Evolutionary conservation across 2,888 invertebrate genomes (phyloP).

Genomic region (Ochropleura leucogaster): DNA sequence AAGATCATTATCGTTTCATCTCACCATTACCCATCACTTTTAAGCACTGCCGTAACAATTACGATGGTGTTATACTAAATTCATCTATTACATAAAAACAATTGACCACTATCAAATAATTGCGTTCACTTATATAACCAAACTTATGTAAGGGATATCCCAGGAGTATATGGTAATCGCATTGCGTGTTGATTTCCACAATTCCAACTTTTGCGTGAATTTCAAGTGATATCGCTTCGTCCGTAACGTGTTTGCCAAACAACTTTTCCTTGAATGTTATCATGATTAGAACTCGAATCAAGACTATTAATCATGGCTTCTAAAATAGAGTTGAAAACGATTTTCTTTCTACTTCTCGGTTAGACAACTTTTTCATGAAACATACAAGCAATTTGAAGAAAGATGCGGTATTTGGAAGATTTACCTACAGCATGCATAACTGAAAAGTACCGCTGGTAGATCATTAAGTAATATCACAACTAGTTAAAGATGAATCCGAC

Average conservation of each 20-base stretch:
- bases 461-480: neutral
- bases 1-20: conserved; percentile 13
- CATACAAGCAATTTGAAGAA: neutral
- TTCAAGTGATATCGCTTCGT: conserved; percentile 24
- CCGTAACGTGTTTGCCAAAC: conserved; percentile 18
- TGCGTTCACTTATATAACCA: conserved; percentile 41
- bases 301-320: neutral
- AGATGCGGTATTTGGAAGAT: neutral
- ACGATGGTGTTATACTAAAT: conserved; percentile 38
- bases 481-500: conserved; percentile 8
- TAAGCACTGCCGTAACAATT: conserved; percentile 25
- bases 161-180: conserved; percentile 26
- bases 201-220: conserved; percentile 14
- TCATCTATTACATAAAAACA: conserved; percentile 53
- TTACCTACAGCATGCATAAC: neutral
- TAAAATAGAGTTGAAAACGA: neutral
- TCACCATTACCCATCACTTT: conserved; percentile 19
- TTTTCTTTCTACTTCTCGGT: too few species aligned
- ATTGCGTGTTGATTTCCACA: conserved; percentile 37
- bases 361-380: neutral
- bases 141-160: conserved; percentile 43
- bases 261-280: conserved; percentile 1
- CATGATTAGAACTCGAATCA: neutral
- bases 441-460: neutral
- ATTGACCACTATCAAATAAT: conserved; percentile 38